Evolutionary conservation across 1,140 invertebrate species (phyloP).

Genomic region (Vollenhovia emeryi): DNA sequence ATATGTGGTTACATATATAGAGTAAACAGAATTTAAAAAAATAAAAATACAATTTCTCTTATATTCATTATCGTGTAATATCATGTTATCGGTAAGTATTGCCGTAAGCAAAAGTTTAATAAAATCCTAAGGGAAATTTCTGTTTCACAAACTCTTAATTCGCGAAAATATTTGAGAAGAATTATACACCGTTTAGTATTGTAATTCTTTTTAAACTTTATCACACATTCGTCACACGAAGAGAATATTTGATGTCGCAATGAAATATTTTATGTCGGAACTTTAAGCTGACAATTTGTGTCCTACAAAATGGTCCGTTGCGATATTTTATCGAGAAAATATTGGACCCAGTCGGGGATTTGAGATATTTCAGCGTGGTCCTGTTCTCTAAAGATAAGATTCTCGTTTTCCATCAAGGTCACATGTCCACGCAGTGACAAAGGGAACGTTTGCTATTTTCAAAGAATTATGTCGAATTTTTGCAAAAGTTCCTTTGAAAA

Average conservation of each 20-base stretch:
- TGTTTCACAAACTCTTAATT: neutral
- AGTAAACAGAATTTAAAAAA: neutral
- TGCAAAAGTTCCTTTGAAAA: constrained; percentile 42
- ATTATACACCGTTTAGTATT: neutral
- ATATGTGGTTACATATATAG: neutral
- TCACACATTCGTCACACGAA: neutral
- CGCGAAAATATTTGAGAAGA: neutral
- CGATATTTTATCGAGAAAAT: constrained; percentile 13
- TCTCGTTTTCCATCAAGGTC: constrained; percentile 56
- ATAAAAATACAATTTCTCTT: neutral
- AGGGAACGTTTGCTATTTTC: constrained; percentile 42
- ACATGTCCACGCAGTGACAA: constrained; percentile 3
- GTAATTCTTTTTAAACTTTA: constrained; percentile 12
- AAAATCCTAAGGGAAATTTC: neutral
- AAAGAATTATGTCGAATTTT: constrained; percentile 65
- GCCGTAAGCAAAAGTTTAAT: neutral
- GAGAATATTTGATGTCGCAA: constrained; percentile 12
- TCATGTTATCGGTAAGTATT: no score
- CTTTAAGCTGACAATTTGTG: constrained; percentile 25
- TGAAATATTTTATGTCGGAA: constrained; percentile 33
- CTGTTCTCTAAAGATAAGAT: constrained; percentile 57
- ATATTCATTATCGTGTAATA: neutral
- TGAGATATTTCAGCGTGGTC: constrained; percentile 24
- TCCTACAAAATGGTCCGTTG: neutral
- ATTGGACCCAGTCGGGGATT: constrained; percentile 25